Evolutionary conservation across 1,140 invertebrate species (phyloP), one percentile per base, ranked within the genome.

Genomic region (Bombus cullumanus): DNA sequence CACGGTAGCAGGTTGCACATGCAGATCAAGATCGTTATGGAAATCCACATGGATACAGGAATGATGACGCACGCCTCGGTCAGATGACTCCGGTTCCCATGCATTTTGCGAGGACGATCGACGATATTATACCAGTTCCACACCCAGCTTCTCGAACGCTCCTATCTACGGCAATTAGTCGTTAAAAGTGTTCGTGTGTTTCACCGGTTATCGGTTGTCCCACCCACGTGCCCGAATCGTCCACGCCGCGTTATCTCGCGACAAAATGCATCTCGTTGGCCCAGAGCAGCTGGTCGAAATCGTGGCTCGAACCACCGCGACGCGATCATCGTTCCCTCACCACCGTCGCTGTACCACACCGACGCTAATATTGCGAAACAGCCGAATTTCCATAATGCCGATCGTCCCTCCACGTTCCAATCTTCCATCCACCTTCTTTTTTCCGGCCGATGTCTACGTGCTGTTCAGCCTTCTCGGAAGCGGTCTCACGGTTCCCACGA

Each of bases 111-210:
- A 91, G 89, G 85, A 84, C 83, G 81, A 77, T 75, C 76, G 39
- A 86, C 81, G 80, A 87, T 88, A 86, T 89, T 89, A 88, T 84
- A 79, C 66, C 75, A 74, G 83, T 59, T 91, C 82, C 80, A 89
- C 83, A 83, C 81, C 73, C 89, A 91, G 78, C 76, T 89, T 86
- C 83, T 89, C 72, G 74, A 64, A 62, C 86, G 64, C 62, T 73
- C 78, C 81, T 94, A 93, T 94, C 93, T 90, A 86, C 86, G 77
- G 93, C 93, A 94, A 94, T 94, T 94, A 94, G 94, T 91, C 89
- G 92, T 91, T 94, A 92, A 94, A 94, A 93, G 94, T 94, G 90
- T 94, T 94, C 92, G 91, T 93, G 91, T 93, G 92, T 94, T 92
- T 87, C 85, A 89, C 81, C 83, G 84, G 88, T 88, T 94, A 94